Percentiles rank a stretch among this genome's conserved stretches.
These are phyloP conservation scores for Drosophila nannoptera DNA, from an alignment of 1,140 invertebrate genomes.

Conservation along the genomic window DNA sequence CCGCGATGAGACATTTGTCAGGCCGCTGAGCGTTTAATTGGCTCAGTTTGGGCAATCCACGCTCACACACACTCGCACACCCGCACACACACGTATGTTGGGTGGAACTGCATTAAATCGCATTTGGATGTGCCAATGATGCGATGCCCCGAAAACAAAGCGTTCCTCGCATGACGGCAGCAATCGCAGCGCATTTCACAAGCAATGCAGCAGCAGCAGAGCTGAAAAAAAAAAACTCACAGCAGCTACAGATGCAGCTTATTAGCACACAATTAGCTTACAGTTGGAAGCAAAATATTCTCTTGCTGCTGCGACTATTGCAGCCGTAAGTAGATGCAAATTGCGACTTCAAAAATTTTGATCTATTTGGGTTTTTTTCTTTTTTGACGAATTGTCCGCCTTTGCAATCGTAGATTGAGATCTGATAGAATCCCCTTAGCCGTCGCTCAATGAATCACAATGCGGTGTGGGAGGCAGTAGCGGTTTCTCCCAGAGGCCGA, in stretches of 20 bases:
- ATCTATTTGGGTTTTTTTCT: constrained; percentile 26
- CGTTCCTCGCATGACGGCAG: constrained; percentile 24
- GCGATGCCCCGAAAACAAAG: constrained; percentile 53
- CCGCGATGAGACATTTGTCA: constrained; percentile 11
- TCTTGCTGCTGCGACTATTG: constrained; percentile 24
- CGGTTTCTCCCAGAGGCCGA: background rate
- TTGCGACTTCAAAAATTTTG: constrained; percentile 25
- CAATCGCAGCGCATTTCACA: constrained; percentile 54
- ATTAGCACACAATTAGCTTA: constrained; percentile 70
- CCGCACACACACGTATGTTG: background rate
- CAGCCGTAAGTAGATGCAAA: constrained; percentile 42
- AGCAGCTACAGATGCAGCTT: constrained; percentile 38
- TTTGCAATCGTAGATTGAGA: constrained; percentile 29
- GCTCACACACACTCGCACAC: constrained; percentile 4
- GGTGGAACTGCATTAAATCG: too few species aligned
- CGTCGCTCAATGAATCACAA: constrained; percentile 8
- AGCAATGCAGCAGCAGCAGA: constrained; percentile 21
- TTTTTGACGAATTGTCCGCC: constrained; percentile 37
- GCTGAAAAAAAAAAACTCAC: constrained; percentile 21
- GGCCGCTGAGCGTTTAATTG: constrained; percentile 32
- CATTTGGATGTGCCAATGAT: constrained; percentile 61
- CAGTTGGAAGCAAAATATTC: constrained; percentile 37
- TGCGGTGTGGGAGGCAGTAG: constrained; percentile 9
- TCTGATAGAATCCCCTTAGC: constrained; percentile 21
- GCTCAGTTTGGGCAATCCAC: constrained; percentile 38